Base-by-base conservation (phyloP, 1,140 invertebrate genomes). In the Neodiprion virginianus region DNA sequence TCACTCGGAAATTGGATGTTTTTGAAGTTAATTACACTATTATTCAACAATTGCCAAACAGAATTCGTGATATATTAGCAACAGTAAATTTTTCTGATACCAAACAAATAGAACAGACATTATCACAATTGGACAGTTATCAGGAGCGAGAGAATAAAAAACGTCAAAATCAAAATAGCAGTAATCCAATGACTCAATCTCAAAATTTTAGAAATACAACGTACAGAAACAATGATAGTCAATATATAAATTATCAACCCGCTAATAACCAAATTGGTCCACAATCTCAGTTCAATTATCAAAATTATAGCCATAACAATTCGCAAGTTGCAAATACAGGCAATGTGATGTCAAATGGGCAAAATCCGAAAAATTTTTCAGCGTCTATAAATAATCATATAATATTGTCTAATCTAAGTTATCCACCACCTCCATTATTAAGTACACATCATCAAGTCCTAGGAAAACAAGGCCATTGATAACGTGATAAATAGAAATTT, bases 11-110 rank as follows among this genome's bases (percentile, higher is more conserved):
- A 10, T 69, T 77, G 12, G 70, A 48, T 12, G 14, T 69, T 1
- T 77, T 73, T 68, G 76, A 77, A 73, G 68, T 74, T 1, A 77
- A 77, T 67, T 77, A 70, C 65, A 69, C 76, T 1, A 71, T 77
- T 1, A 65, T 75, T n/a, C 76, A 77, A 68, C 76, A 77, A 71
- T 70, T 77, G 14, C 72, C 76, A 1, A 49, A 28, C 7, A 48
- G 69, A 69, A 14, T 77, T 73, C 49, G 65, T 49, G 67, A 17
- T 7, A 66, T 72, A 11, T 48, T 77, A 1, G 67, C 73, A 12
- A 50, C 73, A 1, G 65, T 77, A 11, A 48, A 77, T 71, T 73
- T 71, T 72, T 40, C 69, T 21, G 65, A 76, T 11, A 68, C 70
- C 1, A 73, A 72, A 48, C 17, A 67, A n/a, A 67, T 76, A 48